Base-by-base conservation (phyloP, 1,140 invertebrate species). In the Papilio helenus region DNA sequence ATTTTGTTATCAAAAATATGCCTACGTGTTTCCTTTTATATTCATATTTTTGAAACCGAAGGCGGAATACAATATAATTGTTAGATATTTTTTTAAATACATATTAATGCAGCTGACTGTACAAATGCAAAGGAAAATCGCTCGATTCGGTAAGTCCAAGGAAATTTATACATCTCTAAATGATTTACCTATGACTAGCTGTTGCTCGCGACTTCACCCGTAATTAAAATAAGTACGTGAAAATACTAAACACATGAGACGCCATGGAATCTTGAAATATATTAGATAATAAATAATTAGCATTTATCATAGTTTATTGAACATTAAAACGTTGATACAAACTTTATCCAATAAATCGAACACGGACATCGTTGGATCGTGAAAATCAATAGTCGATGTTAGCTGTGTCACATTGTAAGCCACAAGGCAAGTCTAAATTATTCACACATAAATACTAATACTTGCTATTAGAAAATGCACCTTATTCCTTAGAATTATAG, bases 301-400 rank as follows among this genome's bases (percentile, higher is more conserved):
- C 55, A 26, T 65, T 29, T 29, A 65, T 9, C 12, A 65, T 29
- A 65, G 3, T 16, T 16, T 65, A 5, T 26, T 12, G 0, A 72
- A 72, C 16, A 26, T 39, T 29, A 83, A 84, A 84, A 81, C 76
- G 85, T 51, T 1, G 23, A 5, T 2, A 44, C 16, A 42, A 76
- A 46, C 23, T 80, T 76, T 82, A 86, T 87, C 86, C 91, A 91
- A 93, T 93, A 93, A 93, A 93, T 93, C 92, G 92, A 93, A 93
- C 76, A 83, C 82, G 79, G 72, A 61, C 71, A 51, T 71, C 80
- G 80, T 72, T 51, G 86, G 89, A 94, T 94, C 91, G 87, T 84
- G 72, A 89, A 90, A 92, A 93, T 93, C 92, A 94, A 94, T 94
- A 92, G 91, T 93, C 92, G 89, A 92, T 93, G 87, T 55, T 5